A percentile compares a stretch with the other conserved stretches of the same genome.
These are phyloP conservation scores for Tiliacea aurago DNA, from an alignment of 2,888 invertebrate species.

Conservation along the genomic window DNA sequence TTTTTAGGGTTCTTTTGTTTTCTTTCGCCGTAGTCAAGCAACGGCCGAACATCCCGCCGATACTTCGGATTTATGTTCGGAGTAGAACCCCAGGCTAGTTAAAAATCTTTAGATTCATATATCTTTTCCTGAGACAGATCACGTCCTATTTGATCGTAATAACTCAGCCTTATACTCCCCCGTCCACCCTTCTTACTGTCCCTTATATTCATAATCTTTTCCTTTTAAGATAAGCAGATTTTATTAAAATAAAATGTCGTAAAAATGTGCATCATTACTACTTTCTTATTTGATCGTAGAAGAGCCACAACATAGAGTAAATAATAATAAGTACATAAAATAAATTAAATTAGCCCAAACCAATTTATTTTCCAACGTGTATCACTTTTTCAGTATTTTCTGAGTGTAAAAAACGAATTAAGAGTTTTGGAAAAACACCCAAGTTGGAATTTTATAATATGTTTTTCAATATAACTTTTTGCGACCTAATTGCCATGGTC, in stretches of 20 bases:
- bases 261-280: background rate
- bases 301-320: background rate
- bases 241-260: conserved; percentile 18
- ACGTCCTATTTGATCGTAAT: conserved; percentile 52
- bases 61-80: too few relatives aligned
- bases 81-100: background rate
- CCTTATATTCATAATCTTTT: conserved; percentile 40
- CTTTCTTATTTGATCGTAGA: background rate
- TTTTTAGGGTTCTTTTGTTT: too few relatives aligned
- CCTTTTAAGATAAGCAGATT: conserved; percentile 31
- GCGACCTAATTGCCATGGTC: background rate
- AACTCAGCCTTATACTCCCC: conserved; percentile 46
- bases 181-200: conserved; percentile 7
- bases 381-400: background rate
- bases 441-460: too few relatives aligned
- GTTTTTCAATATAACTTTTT: background rate
- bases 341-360: background rate
- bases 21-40: too few relatives aligned
- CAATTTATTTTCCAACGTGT: conserved; percentile 9
- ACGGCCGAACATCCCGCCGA: too few relatives aligned
- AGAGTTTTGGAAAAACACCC: background rate
- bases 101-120: conserved; percentile 38
- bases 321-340: background rate
- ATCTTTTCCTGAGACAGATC: conserved; percentile 44
- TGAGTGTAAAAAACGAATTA: background rate